Evolutionary conservation across 2,888 invertebrate genomes (phyloP).

Genomic region (Drosophila colorata): DNA sequence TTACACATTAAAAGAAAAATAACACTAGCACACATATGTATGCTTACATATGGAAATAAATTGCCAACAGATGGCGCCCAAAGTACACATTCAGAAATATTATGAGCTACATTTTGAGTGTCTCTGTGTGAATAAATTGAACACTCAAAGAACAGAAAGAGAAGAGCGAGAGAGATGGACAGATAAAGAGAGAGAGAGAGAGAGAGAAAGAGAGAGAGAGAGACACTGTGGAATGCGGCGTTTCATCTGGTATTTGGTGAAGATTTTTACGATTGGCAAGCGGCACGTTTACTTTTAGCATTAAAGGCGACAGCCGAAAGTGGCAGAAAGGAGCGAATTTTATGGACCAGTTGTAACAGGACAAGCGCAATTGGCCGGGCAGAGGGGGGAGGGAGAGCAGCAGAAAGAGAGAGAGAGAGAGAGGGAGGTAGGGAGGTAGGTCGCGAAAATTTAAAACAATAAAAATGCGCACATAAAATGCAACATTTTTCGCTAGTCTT

Average conservation of each 20-base stretch:
- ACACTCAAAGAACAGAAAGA: constrained; percentile 11
- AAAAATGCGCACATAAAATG: constrained; percentile 71
- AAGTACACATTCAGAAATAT: constrained; percentile 8
- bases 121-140: constrained; percentile 25
- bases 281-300: constrained; percentile 73
- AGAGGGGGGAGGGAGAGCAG: not conserved
- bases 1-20: not conserved
- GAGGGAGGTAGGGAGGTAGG: not conserved
- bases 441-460: constrained; percentile 67
- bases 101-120: constrained; percentile 28
- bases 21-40: not conserved
- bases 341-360: constrained; percentile 35
- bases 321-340: constrained; percentile 28
- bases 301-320: constrained; percentile 50
- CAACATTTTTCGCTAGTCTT: constrained; percentile 52
- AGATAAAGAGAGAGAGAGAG: not conserved
- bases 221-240: not conserved
- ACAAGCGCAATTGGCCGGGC: constrained; percentile 8
- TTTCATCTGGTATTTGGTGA: constrained; percentile 28
- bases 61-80: constrained; percentile 28
- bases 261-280: constrained; percentile 63
- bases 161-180: not conserved
- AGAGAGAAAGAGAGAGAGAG: too few relatives aligned
- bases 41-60: constrained; percentile 12
- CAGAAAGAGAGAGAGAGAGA: not conserved